Evolutionary conservation across 2,888 invertebrate genomes (phyloP), one percentile per base, ranked within the genome.

Genomic region (Meganola albula): DNA sequence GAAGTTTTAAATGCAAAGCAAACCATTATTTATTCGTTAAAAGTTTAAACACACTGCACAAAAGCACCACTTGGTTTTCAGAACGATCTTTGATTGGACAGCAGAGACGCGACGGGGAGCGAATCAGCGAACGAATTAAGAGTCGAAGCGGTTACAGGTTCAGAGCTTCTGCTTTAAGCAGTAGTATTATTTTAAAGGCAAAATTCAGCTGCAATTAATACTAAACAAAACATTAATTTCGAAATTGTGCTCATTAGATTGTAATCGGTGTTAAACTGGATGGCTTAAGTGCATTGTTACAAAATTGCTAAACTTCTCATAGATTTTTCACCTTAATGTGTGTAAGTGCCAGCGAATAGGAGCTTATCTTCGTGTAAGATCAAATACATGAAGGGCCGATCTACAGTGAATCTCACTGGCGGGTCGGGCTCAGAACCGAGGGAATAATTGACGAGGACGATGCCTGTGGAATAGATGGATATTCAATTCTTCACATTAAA

Each of bases 351-450:
- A 27, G 39, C 27, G 11, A 45, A 42, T 12, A 40, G 8, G 18
- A 34, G 20, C 27, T 34, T 45, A 18, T 45, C 42, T 5, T 35
- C 20, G 11, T 35, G 21, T 2, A 44, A 28, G n/a, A 44, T 44
- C 2, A 31, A 1, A 12, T 39, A 41, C 5, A 41, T 26, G 21
- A 47, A 44, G 1, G 44, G 39, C 6, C 25, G 44, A 13, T 40
- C 41, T 10, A 41, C 34, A 26, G 13, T 35, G 26, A 45, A 27
- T 18, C 33, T 23, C 18, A 38, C 22, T 1, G 29, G 29, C 8
- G 24, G 16, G 7, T 33, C 37, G 20, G 20, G 20, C 8, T 20
- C n/a, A n/a, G 4, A 6, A 5, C 6, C 6, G 4, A 7, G 8
- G 20, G 8, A 20, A 2, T 3, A 5, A 20, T 20, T 7, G 7